Conservation (phyloP, 2,113 vertebrate species). For the Mixornis gularis region DNA sequence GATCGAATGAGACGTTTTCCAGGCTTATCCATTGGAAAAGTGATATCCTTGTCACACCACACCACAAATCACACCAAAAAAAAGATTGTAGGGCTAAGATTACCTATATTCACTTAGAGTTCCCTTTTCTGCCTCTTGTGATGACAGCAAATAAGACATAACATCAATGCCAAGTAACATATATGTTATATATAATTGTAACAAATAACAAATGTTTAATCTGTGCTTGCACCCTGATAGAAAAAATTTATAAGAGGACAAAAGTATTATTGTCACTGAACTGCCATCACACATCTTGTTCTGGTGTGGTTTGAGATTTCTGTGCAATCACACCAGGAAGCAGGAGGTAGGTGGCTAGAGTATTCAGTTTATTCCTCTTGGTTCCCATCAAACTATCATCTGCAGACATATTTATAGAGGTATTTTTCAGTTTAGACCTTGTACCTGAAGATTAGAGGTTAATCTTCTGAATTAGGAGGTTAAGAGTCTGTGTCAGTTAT, state of each 20-base stretch:
- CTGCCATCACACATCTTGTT: fast-evolving
- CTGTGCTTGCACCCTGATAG: fast-evolving
- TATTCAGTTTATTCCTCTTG: neutral
- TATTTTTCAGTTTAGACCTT: neutral
- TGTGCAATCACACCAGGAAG: neutral
- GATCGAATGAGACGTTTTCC: neutral
- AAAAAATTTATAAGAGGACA: neutral
- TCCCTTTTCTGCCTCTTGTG: neutral
- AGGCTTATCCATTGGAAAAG: neutral
- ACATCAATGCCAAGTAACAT: neutral
- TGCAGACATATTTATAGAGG: neutral
- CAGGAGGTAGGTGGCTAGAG: neutral
- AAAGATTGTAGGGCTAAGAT: neutral
- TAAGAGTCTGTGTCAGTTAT: neutral
- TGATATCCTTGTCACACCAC: neutral
- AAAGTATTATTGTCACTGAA: neutral
- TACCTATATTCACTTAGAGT: too few relatives aligned
- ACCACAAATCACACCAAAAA: neutral
- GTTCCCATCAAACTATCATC: neutral
- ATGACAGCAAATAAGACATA: neutral
- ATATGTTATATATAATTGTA: neutral
- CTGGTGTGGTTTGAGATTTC: neutral
- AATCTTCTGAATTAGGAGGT: neutral
- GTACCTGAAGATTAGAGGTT: neutral
- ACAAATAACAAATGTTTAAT: neutral